Base-by-base conservation (phyloP, 2,797 vertebrate species). In the Poeciliopsis gracilis region DNA sequence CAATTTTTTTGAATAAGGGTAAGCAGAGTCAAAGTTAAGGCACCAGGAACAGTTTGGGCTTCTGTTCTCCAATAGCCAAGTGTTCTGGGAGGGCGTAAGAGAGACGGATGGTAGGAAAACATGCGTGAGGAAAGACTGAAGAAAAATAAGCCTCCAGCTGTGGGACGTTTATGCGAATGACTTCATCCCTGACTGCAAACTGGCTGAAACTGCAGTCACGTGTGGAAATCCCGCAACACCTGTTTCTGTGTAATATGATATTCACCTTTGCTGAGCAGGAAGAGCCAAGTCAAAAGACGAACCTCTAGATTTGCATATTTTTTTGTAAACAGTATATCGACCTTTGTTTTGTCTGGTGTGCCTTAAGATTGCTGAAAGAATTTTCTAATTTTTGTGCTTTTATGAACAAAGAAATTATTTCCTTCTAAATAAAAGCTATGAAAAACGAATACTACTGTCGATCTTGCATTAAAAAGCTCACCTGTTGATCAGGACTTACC, bases 141-240 rank as follows among this genome's bases (percentile, higher is more conserved):
- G 23, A 0, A 38, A 77, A 77, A 82, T 55, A 33, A 70, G 84
- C 87, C 87, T 86, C 85, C 82, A 87, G 87, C 88, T 82, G 86
- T 74, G 79, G 82, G 63, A 78, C 23, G 38, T 83, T 88, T 77
- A 82, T 77, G 85, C 84, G 66, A 76, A 84, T 92, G 89, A 94
- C 93, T 84, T 94, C 92, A 92, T 90, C 82, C 78, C 74, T n/a
- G 79, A 83, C 76, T 61, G 55, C 78, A 86, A 83, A 87, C 66
- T 55, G 76, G 75, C 69, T 49, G 30, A 75, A 33, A 10, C 69
- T 69, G 57, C 2, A 41, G 43, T 67, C 76, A 72, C 47, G 55
- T 23, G 18, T 11, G 15, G 25, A 77, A 75, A 43, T 45, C 57
- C n/a, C 49, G 61, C 69, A 51, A 4, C 53, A 82, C 77, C 79